These are phyloP conservation scores for Pemphigus obesinymphae DNA, from an alignment of 1,140 invertebrate genomes.

Conservation along the genomic window DNA sequence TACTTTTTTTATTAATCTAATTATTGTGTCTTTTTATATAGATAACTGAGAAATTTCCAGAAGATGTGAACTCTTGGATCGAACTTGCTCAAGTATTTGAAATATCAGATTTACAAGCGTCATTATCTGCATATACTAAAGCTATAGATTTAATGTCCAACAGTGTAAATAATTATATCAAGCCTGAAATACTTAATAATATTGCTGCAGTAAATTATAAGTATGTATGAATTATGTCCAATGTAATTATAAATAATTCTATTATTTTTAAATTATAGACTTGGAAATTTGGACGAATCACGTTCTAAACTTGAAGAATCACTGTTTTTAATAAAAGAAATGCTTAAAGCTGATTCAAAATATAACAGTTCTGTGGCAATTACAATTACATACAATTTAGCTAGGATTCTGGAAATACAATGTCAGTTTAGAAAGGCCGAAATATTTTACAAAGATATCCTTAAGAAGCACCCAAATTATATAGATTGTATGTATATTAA, in stretches of 20 bases:
- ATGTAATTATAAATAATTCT: background rate
- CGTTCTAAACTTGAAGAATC: conserved; percentile 83
- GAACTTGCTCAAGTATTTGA: conserved; percentile 97
- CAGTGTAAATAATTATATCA: conserved; percentile 82
- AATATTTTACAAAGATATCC: conserved; percentile 92
- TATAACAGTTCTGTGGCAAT: conserved; percentile 96
- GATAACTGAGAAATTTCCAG: conserved; percentile 93
- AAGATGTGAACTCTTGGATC: conserved; percentile 99
- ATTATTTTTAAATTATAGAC: conserved; percentile 51
- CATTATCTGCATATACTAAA: conserved; percentile 87
- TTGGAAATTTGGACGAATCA: conserved; percentile 77
- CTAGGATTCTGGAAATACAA: conserved; percentile 84
- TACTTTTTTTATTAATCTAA: background rate
- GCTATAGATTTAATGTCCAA: conserved; percentile 90
- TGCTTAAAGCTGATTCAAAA: conserved; percentile 75
- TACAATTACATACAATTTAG: conserved; percentile 94
- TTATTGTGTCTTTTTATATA: conserved; percentile 46
- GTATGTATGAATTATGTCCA: conserved; percentile 50
- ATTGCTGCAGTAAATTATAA: conserved; percentile 90
- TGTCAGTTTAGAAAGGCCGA: conserved; percentile 94
- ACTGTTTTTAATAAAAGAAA: conserved; percentile 71
- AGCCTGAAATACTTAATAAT: conserved; percentile 97
- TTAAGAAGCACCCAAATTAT: conserved; percentile 97
- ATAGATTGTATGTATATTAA: conserved; percentile 92
- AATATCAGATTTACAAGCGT: conserved; percentile 82